These are phyloP conservation scores for Lamproptera curius DNA, from an alignment of 2,888 invertebrate species.

Conservation along the genomic window DNA sequence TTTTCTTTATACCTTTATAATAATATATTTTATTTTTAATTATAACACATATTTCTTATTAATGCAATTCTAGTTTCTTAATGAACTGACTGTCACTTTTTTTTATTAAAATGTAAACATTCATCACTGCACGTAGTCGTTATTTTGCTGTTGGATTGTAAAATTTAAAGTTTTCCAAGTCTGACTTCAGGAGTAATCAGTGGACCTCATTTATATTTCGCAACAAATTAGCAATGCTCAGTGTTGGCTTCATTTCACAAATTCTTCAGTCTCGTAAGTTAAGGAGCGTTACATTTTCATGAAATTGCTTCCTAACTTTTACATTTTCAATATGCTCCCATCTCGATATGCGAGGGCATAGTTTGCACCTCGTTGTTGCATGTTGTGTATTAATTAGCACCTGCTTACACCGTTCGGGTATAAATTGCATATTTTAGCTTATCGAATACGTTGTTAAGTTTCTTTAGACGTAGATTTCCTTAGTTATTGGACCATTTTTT, in stretches of 20 bases:
- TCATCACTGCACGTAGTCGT: too few relatives aligned
- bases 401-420: slow-evolving; percentile 35
- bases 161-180: slow-evolving; percentile 10
- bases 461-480: neutral
- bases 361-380: slow-evolving; percentile 54
- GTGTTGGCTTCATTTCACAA: slow-evolving; percentile 65
- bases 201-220: slow-evolving; percentile 59
- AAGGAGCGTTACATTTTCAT: slow-evolving; percentile 70
- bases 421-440: slow-evolving; percentile 13
- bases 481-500: too few relatives aligned
- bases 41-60: too few relatives aligned
- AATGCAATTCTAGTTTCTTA: too few relatives aligned
- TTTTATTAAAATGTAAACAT: too few relatives aligned
- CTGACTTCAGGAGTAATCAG: slow-evolving; percentile 19
- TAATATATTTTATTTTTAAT: too few relatives aligned
- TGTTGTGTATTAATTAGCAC: slow-evolving; percentile 47
- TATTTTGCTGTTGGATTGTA: slow-evolving; percentile 5
- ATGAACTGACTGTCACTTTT: too few relatives aligned
- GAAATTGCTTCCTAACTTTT: slow-evolving; percentile 72
- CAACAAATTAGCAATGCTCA: slow-evolving; percentile 69
- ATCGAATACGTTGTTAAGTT: neutral
- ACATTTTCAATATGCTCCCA: slow-evolving; percentile 59
- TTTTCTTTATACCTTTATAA: too few relatives aligned
- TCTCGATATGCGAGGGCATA: slow-evolving; percentile 64
- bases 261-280: slow-evolving; percentile 64